phyloP scores from a whole-genome alignment of 2,113 vertebrate genomes.

The Notechis scutatus region DNA sequence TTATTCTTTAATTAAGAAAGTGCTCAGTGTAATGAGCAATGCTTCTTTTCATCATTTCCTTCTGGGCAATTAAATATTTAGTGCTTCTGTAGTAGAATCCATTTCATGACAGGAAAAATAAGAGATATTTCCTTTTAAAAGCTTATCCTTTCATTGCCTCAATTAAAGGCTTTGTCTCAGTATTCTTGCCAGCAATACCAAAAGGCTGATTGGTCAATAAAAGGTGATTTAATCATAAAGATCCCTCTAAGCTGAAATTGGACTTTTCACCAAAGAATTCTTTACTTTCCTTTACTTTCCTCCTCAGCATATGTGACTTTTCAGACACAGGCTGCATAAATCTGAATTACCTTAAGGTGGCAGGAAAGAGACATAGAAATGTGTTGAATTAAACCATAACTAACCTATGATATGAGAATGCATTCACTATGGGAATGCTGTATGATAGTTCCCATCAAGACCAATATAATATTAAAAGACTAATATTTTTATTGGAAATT shows the following conservation, averaged over 20 bases:
- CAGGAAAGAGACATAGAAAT: not conserved
- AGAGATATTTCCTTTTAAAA: not conserved
- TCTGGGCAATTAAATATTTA: not conserved
- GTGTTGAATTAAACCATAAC: not conserved
- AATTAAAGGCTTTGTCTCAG: not conserved
- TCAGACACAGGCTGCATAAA: not conserved
- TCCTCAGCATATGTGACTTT: not conserved
- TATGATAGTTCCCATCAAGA: not conserved
- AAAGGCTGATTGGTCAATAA: not conserved
- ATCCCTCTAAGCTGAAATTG: not conserved
- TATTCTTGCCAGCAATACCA: no score
- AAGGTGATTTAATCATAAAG: not conserved
- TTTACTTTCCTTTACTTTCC: not conserved
- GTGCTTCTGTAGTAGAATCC: not conserved
- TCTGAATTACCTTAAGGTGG: not conserved
- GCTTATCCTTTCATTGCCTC: not conserved
- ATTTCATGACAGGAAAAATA: not conserved
- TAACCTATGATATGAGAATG: no score
- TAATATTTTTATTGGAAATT: constrained; percentile 17
- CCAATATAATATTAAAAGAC: not conserved
- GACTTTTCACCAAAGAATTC: not conserved
- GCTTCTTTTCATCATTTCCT: not conserved
- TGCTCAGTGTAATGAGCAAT: not conserved
- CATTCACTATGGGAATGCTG: no score
- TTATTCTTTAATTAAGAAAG: not conserved